Conservation (phyloP, 2,113 vertebrate genomes). For the Micromys minutus region DNA sequence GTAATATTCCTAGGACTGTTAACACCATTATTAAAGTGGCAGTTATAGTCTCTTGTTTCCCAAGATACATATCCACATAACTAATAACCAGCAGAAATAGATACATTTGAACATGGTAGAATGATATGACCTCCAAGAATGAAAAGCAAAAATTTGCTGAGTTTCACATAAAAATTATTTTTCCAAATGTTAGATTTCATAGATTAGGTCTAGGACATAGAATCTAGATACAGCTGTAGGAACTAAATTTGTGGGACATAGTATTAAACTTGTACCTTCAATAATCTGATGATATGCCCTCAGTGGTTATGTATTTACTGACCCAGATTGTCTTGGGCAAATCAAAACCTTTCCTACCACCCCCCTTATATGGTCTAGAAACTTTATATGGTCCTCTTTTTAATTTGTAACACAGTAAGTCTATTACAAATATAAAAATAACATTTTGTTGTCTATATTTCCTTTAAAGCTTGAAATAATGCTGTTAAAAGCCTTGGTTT, state of each 20-base stretch:
- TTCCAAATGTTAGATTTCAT: neutral
- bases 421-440: neutral
- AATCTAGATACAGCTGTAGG: neutral
- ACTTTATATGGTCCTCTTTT: neutral
- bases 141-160: neutral
- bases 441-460: neutral
- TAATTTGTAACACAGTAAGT: neutral
- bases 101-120: neutral
- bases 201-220: neutral
- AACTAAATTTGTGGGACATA: neutral
- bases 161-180: neutral
- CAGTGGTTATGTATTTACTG: neutral
- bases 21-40: neutral
- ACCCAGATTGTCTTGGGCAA: neutral
- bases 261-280: neutral
- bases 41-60: neutral
- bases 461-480: neutral
- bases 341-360: neutral
- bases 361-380: neutral
- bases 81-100: neutral
- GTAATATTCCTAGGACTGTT: neutral
- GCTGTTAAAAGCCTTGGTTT: neutral
- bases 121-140: neutral
- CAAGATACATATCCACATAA: neutral
- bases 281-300: neutral